Evolutionary conservation across 1,140 invertebrate genomes (phyloP), one percentile per base, ranked within the genome.

Genomic region (Drosophila mayri): DNA sequence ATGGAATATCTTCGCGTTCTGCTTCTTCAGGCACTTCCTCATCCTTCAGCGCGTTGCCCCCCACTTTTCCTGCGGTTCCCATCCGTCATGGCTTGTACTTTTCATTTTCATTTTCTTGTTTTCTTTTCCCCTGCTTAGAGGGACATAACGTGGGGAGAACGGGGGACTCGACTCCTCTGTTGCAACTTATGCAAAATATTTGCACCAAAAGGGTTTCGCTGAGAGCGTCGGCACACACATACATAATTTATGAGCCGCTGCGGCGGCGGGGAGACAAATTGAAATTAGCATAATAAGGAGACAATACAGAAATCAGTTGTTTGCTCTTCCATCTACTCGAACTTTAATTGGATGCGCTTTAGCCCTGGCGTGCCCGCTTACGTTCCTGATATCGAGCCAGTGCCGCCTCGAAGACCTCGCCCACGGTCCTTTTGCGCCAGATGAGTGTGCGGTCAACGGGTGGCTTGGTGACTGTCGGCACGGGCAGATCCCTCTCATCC

Each of bases 391-490:
- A 98, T 82, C 97, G 94, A 74, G 96, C 94, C 28, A 96, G 88
- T n/a, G 97, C 97, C 55, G 95, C 95, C 64, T 96, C 95, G 93
- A 97, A 97, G n/a, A 95, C 93, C 52, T 95, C 94, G 2, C 96
- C 97, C 16, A 98, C 95, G 54, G 97, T 98, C 86, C 97, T 94
- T 85, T 98, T 98, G 82, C 95, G 95, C 96, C 96, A 98, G 79
- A 97, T 96, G 75, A 95, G 94, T 52, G 95, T 93, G 92, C 95
- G 96, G 44, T 91, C 86, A 9, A 79, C 49, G 4, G 46, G 41
- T 5, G 75, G 46, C 25, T 61, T 68, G 12, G 63, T 62, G 8
- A 76, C 71, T 9, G 9, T 49, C 10, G 76, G 76, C 22, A 78
- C 52, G 25, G 59, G 67, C n/a, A 57, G 49, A 2, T 73, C 44